Conservation (phyloP, 1,140 invertebrate species). For the Philaenus spumarius region DNA sequence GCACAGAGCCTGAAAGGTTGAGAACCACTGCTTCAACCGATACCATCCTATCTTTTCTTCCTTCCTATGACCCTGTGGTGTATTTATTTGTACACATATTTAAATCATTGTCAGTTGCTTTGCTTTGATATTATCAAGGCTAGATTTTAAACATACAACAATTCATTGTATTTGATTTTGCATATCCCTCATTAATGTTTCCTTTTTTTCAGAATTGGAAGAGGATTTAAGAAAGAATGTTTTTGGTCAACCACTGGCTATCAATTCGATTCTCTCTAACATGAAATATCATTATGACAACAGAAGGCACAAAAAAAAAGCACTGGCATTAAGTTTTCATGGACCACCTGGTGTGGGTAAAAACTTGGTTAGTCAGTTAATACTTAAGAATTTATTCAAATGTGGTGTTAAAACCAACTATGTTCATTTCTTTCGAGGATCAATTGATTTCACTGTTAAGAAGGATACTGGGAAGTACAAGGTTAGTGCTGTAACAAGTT, state of each 20-base stretch:
- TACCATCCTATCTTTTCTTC: too few relatives aligned
- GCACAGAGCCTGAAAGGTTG: too few relatives aligned
- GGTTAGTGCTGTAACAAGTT: too few relatives aligned
- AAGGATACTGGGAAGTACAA: too few relatives aligned
- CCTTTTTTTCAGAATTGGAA: conserved; percentile 34
- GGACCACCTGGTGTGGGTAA: conserved; percentile 80
- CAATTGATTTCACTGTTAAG: conserved; percentile 63
- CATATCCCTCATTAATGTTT: too few relatives aligned
- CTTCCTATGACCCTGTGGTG: too few relatives aligned
- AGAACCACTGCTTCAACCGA: too few relatives aligned
- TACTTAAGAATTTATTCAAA: conserved; percentile 66
- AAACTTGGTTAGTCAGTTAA: conserved; percentile 72
- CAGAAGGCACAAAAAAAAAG: conserved; percentile 47
- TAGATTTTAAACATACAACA: too few relatives aligned
- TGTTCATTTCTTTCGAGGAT: conserved; percentile 74
- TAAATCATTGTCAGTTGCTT: too few relatives aligned
- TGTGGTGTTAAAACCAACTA: conserved; percentile 67
- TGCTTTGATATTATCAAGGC: too few relatives aligned
- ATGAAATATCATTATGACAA: conserved; percentile 45
- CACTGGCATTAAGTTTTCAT: conserved; percentile 67
- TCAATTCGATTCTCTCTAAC: conserved; percentile 46
- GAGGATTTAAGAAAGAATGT: conserved; percentile 36
- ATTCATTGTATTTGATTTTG: too few relatives aligned
- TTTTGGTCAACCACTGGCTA: conserved; percentile 60
- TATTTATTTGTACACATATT: too few relatives aligned